Conservation (phyloP, 2,113 vertebrate genomes). For the Ameiurus melas region DNA sequence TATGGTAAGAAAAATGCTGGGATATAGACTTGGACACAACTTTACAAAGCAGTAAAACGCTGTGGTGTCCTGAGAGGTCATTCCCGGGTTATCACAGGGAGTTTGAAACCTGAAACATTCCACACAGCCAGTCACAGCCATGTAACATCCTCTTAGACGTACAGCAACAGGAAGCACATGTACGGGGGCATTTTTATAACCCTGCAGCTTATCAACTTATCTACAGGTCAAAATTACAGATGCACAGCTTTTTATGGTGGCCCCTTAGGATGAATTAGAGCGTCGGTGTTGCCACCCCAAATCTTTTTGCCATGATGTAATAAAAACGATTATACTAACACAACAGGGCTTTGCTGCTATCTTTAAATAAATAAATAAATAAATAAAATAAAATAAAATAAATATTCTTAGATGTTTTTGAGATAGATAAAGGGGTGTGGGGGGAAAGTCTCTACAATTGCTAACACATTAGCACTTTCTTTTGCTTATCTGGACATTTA, state of each 20-base stretch:
- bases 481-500: neutral
- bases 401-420: neutral
- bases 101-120: conserved; percentile 20
- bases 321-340: neutral
- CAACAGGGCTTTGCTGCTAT: neutral
- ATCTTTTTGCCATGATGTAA: neutral
- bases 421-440: neutral
- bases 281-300: neutral
- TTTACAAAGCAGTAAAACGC: neutral
- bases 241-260: neutral
- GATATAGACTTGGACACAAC: neutral
- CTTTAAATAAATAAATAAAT: too few relatives aligned
- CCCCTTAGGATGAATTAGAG: conserved; percentile 8
- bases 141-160: conserved; percentile 1
- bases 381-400: too few relatives aligned
- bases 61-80: conserved; percentile 11
- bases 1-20: conserved; percentile 38
- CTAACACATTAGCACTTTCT: neutral
- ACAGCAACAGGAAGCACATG: conserved; percentile 56
- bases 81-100: conserved; percentile 4
- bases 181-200: conserved; percentile 4
- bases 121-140: conserved; percentile 32
- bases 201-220: conserved; percentile 34
- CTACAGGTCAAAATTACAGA: conserved; percentile 62
- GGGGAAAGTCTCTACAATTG: neutral